Percentiles rank a stretch among this genome's conserved stretches.
Evolutionary conservation across 2,113 vertebrate genomes (phyloP).

Genomic region (Eurystomus gularis): DNA sequence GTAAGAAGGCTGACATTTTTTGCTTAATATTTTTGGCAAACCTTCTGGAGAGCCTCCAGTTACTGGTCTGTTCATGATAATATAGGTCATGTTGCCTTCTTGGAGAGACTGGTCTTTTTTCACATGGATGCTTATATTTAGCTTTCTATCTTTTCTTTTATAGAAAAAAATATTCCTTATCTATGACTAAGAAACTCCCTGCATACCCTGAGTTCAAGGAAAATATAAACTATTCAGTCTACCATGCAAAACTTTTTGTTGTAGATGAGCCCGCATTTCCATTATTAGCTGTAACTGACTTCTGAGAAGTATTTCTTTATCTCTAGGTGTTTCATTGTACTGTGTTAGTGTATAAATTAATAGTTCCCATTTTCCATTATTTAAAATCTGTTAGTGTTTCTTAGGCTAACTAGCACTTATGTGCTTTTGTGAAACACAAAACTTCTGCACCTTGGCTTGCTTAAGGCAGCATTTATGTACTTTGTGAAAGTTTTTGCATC

Average conservation of each 20-base stretch:
- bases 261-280: background rate
- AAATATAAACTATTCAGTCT: rapidly evolving
- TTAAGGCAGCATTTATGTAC: background rate
- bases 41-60: background rate
- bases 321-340: background rate
- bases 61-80: background rate
- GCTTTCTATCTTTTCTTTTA: background rate
- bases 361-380: background rate
- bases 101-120: background rate
- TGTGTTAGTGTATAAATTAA: background rate
- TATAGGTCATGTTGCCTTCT: background rate
- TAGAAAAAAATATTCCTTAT: background rate
- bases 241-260: background rate
- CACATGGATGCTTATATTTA: background rate
- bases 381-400: background rate
- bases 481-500: background rate
- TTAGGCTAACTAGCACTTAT: background rate
- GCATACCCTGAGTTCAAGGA: background rate
- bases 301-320: background rate
- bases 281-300: background rate
- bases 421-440: background rate
- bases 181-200: background rate
- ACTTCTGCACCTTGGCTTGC: background rate
- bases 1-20: background rate
- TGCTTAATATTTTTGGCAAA: background rate